Evolutionary conservation across 1,140 invertebrate species (phyloP), one percentile per base, ranked within the genome.

Genomic region (Drosophila hydei): DNA sequence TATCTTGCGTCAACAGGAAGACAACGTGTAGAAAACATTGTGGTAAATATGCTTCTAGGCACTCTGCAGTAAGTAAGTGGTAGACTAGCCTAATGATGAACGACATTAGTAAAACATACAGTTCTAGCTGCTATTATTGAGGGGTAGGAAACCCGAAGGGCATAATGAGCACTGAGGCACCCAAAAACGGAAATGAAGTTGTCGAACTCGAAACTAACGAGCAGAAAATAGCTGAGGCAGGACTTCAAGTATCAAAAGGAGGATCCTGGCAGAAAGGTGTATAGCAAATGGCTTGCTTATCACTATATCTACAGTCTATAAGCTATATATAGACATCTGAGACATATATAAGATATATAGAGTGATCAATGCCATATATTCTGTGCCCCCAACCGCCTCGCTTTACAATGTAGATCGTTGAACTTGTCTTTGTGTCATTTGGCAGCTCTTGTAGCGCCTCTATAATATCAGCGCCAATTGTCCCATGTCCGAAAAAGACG

Each of bases 1-100:
- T 83, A 88, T 88, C 84, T 88, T 68, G 79, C 84, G 78, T 83
- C 84, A 83, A 88, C 78, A 87, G 78, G 83, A 87, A 69, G 78
- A 83, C 81, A 87, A 71, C 70, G 59, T 75, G 48, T 50, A 52
- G 70, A 58, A 64, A 75, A 77, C 42, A 62, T 63, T 84, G 47
- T 62, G 51, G 68, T 58, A 54, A 47, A 69, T 62, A 75, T 72
- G 30, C 3, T 67, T 42, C 42, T 19, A 59, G 69, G 30, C 18
- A 56, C 43, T 36, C 40, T 14, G 19, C 12, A 11, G 19, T 19
- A 38, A 47, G 40, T 59, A 68, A 73, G 64, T 65, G 52, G 65
- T 58, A 59, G 72, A 69, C 74, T 69, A 65, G 63, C 67, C 83
- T 88, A 88, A 88, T 88, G 83, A 88, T 88, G 72, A 88, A 88